phyloP scores from a whole-genome alignment of 2,888 invertebrate genomes.

The Nycteola revayana region DNA sequence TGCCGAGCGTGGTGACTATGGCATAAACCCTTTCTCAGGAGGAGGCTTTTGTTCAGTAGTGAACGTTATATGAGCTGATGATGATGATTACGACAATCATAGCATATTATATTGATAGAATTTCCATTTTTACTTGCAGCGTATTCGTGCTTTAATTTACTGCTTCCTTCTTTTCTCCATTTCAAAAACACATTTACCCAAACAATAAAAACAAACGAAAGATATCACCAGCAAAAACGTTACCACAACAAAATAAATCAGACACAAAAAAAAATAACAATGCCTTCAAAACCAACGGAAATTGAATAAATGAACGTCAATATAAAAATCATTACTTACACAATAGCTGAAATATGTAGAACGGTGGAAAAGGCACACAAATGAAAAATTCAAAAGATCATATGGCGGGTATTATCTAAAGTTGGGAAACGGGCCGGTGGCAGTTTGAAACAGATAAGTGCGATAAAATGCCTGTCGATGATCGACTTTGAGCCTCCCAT shows the following conservation, averaged over 20 bases:
- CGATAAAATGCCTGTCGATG: conserved; percentile 32
- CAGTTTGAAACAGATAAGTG: conserved; percentile 35
- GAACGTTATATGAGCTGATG: too few relatives aligned
- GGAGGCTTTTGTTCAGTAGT: too few relatives aligned
- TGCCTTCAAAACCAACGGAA: conserved; percentile 2
- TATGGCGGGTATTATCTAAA: conserved; percentile 28
- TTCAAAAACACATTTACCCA: too few relatives aligned
- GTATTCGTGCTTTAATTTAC: too few relatives aligned
- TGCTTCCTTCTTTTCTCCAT: too few relatives aligned
- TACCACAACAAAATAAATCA: neutral
- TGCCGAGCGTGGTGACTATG: too few relatives aligned
- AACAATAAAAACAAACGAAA: too few relatives aligned
- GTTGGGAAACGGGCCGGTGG: conserved; percentile 30
- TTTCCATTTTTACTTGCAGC: too few relatives aligned
- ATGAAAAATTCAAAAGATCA: conserved; percentile 33
- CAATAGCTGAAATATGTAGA: conserved; percentile 12
- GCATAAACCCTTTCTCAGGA: too few relatives aligned
- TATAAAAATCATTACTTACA: conserved; percentile 22
- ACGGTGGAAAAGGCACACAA: conserved; percentile 10
- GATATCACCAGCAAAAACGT: too few relatives aligned
- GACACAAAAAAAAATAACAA: conserved; percentile 3
- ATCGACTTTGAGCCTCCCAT: conserved; percentile 25
- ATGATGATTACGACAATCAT: too few relatives aligned
- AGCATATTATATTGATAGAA: too few relatives aligned
- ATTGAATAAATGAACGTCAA: conserved; percentile 2